Percentiles rank a stretch among this genome's conserved stretches.
These are phyloP conservation scores for Scaptomyza pallida DNA, from an alignment of 1,140 invertebrate genomes.

Conservation along the genomic window DNA sequence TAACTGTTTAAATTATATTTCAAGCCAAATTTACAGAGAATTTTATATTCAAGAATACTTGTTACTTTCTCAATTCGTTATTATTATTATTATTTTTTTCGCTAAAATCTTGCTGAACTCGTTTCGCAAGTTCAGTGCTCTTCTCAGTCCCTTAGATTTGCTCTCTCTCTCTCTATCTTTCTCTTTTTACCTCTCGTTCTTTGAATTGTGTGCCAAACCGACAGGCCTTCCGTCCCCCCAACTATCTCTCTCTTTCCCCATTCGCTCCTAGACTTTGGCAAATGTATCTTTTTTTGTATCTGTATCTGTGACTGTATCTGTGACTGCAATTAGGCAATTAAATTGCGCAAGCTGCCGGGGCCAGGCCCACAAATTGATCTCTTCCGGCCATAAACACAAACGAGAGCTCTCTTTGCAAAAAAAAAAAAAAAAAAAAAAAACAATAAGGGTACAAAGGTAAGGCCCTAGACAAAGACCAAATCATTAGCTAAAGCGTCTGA, in stretches of 20 bases:
- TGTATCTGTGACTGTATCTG: constrained; percentile 22
- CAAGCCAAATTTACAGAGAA: constrained; percentile 6
- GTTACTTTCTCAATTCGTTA: neutral
- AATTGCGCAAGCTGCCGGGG: constrained; percentile 47
- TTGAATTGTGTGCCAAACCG: constrained; percentile 15
- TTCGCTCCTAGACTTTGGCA: constrained; percentile 10
- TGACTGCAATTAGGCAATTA: constrained; percentile 50
- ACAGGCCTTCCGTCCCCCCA: constrained; percentile 13
- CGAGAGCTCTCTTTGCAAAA: no score
- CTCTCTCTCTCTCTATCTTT: neutral
- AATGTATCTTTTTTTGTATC: constrained; percentile 4
- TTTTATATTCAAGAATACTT: neutral
- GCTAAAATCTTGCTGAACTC: constrained; percentile 35
- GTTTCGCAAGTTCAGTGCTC: constrained; percentile 38
- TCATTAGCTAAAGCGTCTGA: constrained; percentile 17
- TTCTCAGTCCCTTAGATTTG: neutral
- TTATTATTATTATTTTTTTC: neutral
- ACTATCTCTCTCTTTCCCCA: no score
- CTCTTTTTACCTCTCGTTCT: neutral
- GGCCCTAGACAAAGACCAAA: neutral
- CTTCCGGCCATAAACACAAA: constrained; percentile 35
- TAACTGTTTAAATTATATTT: no score
- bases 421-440: neutral
- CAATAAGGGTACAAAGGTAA: constrained; percentile 18
- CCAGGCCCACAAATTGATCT: constrained; percentile 59